Percentiles rank a stretch among this genome's conserved stretches.
Evolutionary conservation across 1,140 invertebrate species (phyloP).

Genomic region (Proctacanthus coquilletti): DNA sequence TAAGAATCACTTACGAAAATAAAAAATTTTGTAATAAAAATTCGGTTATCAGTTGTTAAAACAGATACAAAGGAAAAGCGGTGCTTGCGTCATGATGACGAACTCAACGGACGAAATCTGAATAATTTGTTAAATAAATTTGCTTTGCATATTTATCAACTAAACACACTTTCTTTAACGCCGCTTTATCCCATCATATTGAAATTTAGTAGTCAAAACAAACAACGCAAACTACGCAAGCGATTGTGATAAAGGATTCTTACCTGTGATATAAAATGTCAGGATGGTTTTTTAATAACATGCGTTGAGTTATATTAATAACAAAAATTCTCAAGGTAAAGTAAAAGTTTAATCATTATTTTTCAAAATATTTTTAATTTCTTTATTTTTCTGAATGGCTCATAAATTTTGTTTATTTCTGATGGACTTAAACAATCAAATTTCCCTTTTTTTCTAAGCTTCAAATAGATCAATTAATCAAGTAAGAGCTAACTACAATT

Average conservation of each 20-base stretch:
- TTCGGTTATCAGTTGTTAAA: conserved; percentile 23
- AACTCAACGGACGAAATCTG: conserved; percentile 17
- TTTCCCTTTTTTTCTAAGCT: too few species aligned
- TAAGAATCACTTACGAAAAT: conserved; percentile 5
- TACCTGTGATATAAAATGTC: not conserved
- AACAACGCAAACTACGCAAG: conserved; percentile 7
- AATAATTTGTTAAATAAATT: conserved; percentile 26
- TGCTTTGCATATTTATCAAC: too few species aligned
- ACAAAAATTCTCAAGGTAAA: too few species aligned
- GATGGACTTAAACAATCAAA: too few species aligned
- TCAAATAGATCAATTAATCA: too few species aligned
- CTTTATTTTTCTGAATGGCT: too few species aligned
- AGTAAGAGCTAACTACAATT: too few species aligned
- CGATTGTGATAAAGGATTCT: conserved; percentile 1
- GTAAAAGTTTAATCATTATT: too few species aligned
- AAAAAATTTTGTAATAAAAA: conserved; percentile 10
- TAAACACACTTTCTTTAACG: too few species aligned
- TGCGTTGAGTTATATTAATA: not conserved
- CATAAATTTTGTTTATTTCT: too few species aligned
- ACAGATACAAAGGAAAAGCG: conserved; percentile 16
- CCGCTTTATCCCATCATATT: conserved; percentile 18
- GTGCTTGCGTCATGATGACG: too few species aligned
- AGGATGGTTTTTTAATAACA: not conserved
- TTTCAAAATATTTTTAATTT: too few species aligned
- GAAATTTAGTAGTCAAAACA: conserved; percentile 7